phyloP scores from a whole-genome alignment of 2,888 invertebrate genomes.

The Meta bourneti region DNA sequence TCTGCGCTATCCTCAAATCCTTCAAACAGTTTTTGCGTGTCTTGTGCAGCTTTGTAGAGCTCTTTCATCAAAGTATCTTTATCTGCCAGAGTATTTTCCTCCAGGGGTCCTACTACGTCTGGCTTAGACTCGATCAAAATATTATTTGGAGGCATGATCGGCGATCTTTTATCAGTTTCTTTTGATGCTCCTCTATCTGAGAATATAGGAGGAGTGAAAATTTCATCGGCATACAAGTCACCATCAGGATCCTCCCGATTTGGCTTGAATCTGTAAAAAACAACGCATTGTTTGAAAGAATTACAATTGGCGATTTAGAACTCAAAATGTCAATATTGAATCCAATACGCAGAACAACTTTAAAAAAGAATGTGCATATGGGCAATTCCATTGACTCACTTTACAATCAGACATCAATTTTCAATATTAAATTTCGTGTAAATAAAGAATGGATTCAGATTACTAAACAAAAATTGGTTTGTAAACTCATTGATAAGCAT shows the following conservation, averaged over 20 bases:
- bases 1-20: slow-evolving; percentile 26
- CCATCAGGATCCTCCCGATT: slow-evolving; percentile 40
- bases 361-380: too few relatives aligned
- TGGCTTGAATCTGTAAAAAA: slow-evolving; percentile 56
- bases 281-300: neutral
- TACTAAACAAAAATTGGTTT: too few relatives aligned
- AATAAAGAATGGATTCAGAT: too few relatives aligned
- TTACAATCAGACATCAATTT: too few relatives aligned
- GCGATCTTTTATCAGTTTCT: slow-evolving; percentile 11
- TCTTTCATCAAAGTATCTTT: slow-evolving; percentile 47
- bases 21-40: slow-evolving; percentile 57
- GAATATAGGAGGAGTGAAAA: slow-evolving; percentile 46
- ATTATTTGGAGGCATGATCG: neutral
- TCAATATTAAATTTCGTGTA: too few relatives aligned
- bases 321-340: too few relatives aligned
- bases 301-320: too few relatives aligned
- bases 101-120: slow-evolving; percentile 11
- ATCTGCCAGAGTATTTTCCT: slow-evolving; percentile 36
- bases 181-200: neutral
- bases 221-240: slow-evolving; percentile 64
- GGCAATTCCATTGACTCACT: too few relatives aligned
- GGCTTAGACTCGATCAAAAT: neutral
- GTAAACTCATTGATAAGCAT: too few relatives aligned
- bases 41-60: slow-evolving; percentile 61
- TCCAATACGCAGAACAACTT: too few relatives aligned